Base-by-base conservation (phyloP, 2,797 vertebrate genomes). In the Xerus rutilus region DNA sequence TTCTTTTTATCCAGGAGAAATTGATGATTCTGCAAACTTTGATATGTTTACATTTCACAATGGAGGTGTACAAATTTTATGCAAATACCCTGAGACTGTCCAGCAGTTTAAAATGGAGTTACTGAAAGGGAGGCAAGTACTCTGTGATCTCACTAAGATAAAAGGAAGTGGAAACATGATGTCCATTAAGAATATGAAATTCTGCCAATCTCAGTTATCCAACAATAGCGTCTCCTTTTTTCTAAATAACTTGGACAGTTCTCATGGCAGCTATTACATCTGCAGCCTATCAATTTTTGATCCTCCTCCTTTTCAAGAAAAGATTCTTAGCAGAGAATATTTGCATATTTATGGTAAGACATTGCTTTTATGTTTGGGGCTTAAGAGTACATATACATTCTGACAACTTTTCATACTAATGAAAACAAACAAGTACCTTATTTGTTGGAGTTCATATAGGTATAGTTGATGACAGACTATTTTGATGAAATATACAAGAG, bases 341-440 rank as follows among this genome's bases (percentile, higher is more conserved):
- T 94, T 99, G 78, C 98, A 98, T 73, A 23, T 98, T 91, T 98
- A 97, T 82, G 98, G 99, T 99, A 98, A 98, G 98, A 94, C 45
- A 62, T 62, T 85, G 7, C 74, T 96, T 93, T 97, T 30, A 77
- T 86, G 25, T 94, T 94, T 39, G 67, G 30, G 21, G 23, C 35
- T 86, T 67, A 62, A 73, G 43, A 93, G 47, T 73, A 47, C 43
- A 30, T 54, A 45, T 7, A 3, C 15, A 49, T 94, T 96, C 96
- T 81, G 25, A 85, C 57, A 91, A 57, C 28, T 94, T 90, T 82
- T 91, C 76, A 92, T 30, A 67, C 11, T 74, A 90, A 92, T 49
- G 25, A 87, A 96, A 95, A 90, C 65, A 86, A 91, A 82, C 30
- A 86, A 88, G 18, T 47, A 67, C 62, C 57, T 93, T 93, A 93